Conservation (phyloP, 2,888 invertebrate genomes). For the Cryptocheilus praepositus region DNA sequence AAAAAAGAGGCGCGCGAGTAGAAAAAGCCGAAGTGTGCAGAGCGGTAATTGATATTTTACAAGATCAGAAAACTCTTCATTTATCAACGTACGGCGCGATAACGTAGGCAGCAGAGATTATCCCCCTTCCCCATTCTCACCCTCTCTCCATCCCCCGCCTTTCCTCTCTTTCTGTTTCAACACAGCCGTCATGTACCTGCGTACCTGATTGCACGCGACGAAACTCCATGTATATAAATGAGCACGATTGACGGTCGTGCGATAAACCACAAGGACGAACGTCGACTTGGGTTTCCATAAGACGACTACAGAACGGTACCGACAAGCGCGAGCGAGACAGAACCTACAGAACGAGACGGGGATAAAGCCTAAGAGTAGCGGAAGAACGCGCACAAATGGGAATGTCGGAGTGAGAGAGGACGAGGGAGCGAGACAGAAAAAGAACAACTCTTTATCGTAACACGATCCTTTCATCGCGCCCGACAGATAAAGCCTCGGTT, state of each 20-base stretch:
- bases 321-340: not conserved
- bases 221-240: constrained; percentile 10
- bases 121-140: no score
- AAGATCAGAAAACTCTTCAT: no score
- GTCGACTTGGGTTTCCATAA: constrained; percentile 5
- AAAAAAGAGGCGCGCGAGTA: constrained; percentile 10
- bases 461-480: constrained; percentile 40
- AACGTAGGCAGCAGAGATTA: no score
- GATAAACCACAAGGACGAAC: constrained; percentile 10
- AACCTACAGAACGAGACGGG: not conserved
- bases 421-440: constrained; percentile 5
- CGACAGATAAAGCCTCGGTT: constrained; percentile 5
- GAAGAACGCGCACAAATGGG: not conserved
- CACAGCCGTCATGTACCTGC: not conserved
- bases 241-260: constrained; percentile 11
- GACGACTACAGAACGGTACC: not conserved
- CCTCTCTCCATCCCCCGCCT: not conserved
- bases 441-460: constrained; percentile 35
- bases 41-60: no score
- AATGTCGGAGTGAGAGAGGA: constrained; percentile 11
- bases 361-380: constrained; percentile 1
- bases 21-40: not conserved
- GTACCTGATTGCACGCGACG: constrained; percentile 10
- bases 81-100: no score
- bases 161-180: not conserved